These are phyloP conservation scores for Hypotaenidia okinawae DNA, from an alignment of 2,797 vertebrate genomes.

Conservation along the genomic window DNA sequence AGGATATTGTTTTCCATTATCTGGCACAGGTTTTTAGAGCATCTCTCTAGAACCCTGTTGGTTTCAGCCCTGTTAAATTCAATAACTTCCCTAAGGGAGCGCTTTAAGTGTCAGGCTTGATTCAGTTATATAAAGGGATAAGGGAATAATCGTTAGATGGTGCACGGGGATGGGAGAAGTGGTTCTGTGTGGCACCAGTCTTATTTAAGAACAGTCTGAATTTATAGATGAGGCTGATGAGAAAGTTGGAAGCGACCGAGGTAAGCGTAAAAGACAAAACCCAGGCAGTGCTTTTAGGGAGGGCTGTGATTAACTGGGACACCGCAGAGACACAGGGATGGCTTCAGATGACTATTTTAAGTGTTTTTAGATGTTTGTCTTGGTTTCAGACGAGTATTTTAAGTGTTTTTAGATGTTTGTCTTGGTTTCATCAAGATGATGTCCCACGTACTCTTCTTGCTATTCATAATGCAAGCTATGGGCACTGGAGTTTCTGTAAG, in stretches of 20 bases:
- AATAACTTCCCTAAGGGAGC: conserved; percentile 63
- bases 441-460: neutral
- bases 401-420: conserved; percentile 59
- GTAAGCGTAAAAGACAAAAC: neutral
- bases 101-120: conserved; percentile 64
- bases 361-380: conserved; percentile 54
- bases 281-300: conserved; percentile 17
- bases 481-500: neutral
- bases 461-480: conserved; percentile 1
- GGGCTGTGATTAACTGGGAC: neutral
- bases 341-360: conserved; percentile 5
- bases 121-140: conserved; percentile 60
- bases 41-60: conserved; percentile 37
- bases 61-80: conserved; percentile 62
- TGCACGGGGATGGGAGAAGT: conserved; percentile 27
- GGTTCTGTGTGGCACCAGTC: conserved; percentile 45
- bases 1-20: conserved; percentile 27
- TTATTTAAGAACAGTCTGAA: conserved; percentile 57
- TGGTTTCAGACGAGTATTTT: neutral
- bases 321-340: neutral
- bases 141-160: conserved; percentile 54
- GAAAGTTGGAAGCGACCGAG: conserved; percentile 27
- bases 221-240: conserved; percentile 59
- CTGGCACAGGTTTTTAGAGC: conserved; percentile 18
- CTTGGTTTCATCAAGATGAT: conserved; percentile 8